Evolutionary conservation across 2,888 invertebrate genomes (phyloP), one percentile per base, ranked within the genome.

Genomic region (Microctonus aethiopoides): DNA sequence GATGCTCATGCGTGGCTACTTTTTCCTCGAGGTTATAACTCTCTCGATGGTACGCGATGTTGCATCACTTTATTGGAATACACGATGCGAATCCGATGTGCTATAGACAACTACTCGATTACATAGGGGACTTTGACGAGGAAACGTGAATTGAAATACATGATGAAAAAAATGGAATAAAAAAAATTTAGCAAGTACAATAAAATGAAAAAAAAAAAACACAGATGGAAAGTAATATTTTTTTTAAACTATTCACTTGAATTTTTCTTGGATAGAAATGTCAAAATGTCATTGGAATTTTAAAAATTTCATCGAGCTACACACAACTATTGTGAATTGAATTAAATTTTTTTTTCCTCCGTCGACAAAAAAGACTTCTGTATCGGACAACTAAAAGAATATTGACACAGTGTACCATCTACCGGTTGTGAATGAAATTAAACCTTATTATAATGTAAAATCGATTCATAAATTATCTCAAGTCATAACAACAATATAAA

Each of bases 31-130:
- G 20, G 61, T 70, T 70, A 72, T 64, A 72, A 73, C 62, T 20
- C 24, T 26, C 16, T 16, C 54, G 9, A 36, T n/a, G 39, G 65
- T 39, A 6, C 5, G 7, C 36, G 6, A 52, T 16, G 16, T n/a
- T 46, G 16, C 39, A 51, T 22, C 66, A 70, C 61, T 74, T 75
- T 70, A 73, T 74, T 71, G 72, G 70, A 74, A 68, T 75, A 74
- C 71, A 67, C 73, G 73, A 70, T 70, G 70, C 62, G 65, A 72
- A 73, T 75, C 72, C 71, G 63, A 75, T 73, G 71, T 70, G n/a
- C 68, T 60, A 62, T n/a, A n/a, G 68, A 61, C 69, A 70, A 54
- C 69, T 69, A 54, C 67, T 73, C 71, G 70, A 75, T 73, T 73
- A 72, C 63, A 67, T 64, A 41, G 22, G 61, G 68, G 54, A 68